Evolutionary conservation across 2,113 vertebrate genomes (phyloP), one percentile per base, ranked within the genome.

Genomic region (Rhadina sibilatrix): DNA sequence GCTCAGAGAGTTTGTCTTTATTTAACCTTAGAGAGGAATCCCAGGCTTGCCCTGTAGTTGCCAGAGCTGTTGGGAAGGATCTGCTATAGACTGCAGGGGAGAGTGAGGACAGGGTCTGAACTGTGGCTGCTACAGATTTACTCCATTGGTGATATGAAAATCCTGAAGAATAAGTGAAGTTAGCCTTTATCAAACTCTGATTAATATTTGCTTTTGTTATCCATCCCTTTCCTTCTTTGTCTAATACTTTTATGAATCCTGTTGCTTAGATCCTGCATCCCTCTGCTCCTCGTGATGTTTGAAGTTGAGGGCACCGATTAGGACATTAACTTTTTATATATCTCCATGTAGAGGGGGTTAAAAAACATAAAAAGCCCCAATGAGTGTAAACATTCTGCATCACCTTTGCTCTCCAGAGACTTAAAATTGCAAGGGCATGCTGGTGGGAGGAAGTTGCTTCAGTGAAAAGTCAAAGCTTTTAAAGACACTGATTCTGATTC

Each of bases 1-100:
- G 42, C 90, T 95, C 66, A 68, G 38, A 72, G 68, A 61, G 75
- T 83, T 88, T 90, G 75, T 76, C 75, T 88, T 93, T 76, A 93
- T 75, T 93, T 93, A 93, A 94, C 85, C 86, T 83, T 66, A 81
- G 63, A 65, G 85, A 92, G 71, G 88, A 95, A 83, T 94, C 86
- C 71, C 35, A 69, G 54, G 59, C 75, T 90, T 93, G 56, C 54
- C 80, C 33, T 74, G 68, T 35, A 77, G 50, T 25, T 15, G 2
- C 27, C 88, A 95, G 54, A 85, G 59, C 44, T 86, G 21, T 65
- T 70, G 59, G 76, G 47, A 74, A 92, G 65, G 42, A 81, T 65
- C 64, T 61, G 12, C 57, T 83, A 28, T 75, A 69, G 71, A 30
- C 49, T 10, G 0, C 38, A 33, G 63, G 28, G 16, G 23, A 74